phyloP scores from a whole-genome alignment of 2,888 invertebrate species.

The Poecilus cupreus region DNA sequence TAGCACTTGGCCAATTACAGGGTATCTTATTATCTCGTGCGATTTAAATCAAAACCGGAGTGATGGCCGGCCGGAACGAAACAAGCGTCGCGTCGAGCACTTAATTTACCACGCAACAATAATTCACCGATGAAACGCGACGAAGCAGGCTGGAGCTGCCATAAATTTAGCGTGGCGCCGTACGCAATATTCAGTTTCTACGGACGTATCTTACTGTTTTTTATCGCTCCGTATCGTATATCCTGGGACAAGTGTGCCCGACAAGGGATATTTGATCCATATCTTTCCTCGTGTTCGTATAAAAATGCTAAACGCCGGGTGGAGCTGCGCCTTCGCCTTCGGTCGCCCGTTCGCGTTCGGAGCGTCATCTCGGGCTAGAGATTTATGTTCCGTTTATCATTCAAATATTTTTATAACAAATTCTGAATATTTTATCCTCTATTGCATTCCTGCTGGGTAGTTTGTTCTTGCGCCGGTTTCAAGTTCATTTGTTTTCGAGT shows the following conservation, averaged over 20 bases:
- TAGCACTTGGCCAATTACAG: not conserved
- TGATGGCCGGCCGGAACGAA: not conserved
- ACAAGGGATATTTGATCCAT: slow-evolving; percentile 57
- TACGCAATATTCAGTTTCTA: slow-evolving; percentile 56
- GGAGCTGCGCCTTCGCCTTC: not conserved
- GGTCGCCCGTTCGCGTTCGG: not conserved
- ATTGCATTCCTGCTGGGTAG: slow-evolving; percentile 28
- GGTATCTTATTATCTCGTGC: not conserved
- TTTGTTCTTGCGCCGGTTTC: not conserved
- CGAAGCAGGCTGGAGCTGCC: slow-evolving; percentile 23
- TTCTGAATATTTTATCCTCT: slow-evolving; percentile 55
- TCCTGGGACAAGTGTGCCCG: slow-evolving; percentile 54
- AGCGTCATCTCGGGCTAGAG: slow-evolving; percentile 31
- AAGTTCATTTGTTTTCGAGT: not conserved
- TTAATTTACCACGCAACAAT: slow-evolving; percentile 39
- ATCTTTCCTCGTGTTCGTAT: slow-evolving; percentile 51
- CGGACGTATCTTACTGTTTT: slow-evolving; percentile 53
- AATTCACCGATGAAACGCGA: slow-evolving; percentile 23
- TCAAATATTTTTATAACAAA: slow-evolving; percentile 58
- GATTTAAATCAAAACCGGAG: slow-evolving; percentile 10
- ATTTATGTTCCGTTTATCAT: slow-evolving; percentile 56
- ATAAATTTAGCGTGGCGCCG: slow-evolving; percentile 43
- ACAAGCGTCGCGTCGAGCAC: not conserved
- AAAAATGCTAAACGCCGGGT: slow-evolving; percentile 53
- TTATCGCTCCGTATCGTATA: slow-evolving; percentile 55